Conservation (phyloP, 2,797 vertebrate genomes). For the Gymnoscopelus braueri region DNA sequence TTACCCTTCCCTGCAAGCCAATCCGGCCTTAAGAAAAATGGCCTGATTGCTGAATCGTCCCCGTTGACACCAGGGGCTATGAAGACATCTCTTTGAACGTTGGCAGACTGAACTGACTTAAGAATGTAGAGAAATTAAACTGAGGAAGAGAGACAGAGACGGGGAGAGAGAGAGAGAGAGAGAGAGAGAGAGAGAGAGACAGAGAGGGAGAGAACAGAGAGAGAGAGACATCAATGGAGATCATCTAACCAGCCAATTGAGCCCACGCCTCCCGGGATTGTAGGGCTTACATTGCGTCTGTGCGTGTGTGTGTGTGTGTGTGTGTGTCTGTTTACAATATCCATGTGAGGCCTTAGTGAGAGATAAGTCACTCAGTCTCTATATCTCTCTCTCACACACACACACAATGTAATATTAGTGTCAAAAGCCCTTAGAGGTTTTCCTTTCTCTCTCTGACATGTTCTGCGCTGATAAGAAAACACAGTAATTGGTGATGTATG, state of each 20-base stretch:
- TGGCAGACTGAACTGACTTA: slow-evolving; percentile 63
- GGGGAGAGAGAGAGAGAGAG: too few species aligned
- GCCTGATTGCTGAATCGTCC: slow-evolving; percentile 40
- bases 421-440: slow-evolving; percentile 1
- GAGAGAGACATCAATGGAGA: slow-evolving; percentile 40
- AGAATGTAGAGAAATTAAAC: slow-evolving; percentile 60
- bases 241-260: slow-evolving; percentile 35
- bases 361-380: background rate
- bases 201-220: slow-evolving; percentile 38
- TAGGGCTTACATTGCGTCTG: slow-evolving; percentile 16
- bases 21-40: slow-evolving; percentile 42
- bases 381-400: background rate
- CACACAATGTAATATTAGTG: background rate
- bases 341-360: background rate
- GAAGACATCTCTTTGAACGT: slow-evolving; percentile 67
- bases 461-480: background rate
- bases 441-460: slow-evolving; percentile 9
- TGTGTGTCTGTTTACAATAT: background rate
- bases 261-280: slow-evolving; percentile 28
- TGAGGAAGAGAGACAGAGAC: slow-evolving; percentile 47
- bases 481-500: slow-evolving; percentile 12
- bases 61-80: slow-evolving; percentile 61
- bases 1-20: slow-evolving; percentile 33
- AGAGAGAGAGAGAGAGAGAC: too few species aligned
- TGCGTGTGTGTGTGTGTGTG: slow-evolving; percentile 7